Evolutionary conservation across 2,797 vertebrate species (phyloP).

Genomic region (Phrynocephalus guinanensis): DNA sequence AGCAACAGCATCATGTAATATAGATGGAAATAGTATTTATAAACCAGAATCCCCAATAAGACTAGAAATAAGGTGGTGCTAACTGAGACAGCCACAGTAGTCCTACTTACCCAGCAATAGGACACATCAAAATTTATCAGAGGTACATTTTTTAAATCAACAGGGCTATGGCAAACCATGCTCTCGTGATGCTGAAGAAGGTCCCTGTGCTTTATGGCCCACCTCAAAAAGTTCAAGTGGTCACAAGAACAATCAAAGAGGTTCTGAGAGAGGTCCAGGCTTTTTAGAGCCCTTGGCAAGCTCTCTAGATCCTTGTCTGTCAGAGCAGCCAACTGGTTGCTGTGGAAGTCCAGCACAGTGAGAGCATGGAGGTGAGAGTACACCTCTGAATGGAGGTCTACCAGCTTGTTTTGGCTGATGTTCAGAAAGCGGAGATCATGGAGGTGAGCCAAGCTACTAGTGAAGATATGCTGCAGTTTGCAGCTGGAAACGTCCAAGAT

Average conservation of each 20-base stretch:
- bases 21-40: conserved; percentile 80
- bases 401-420: conserved; percentile 77
- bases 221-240: conserved; percentile 74
- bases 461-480: conserved; percentile 64
- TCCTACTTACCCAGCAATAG: conserved; percentile 61
- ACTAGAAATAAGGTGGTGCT: background rate
- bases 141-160: background rate
- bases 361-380: conserved; percentile 64
- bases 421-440: conserved; percentile 70
- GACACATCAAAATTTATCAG: conserved; percentile 62
- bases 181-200: conserved; percentile 62
- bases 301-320: conserved; percentile 47
- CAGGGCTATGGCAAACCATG: conserved; percentile 71
- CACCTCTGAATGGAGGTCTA: conserved; percentile 63
- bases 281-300: conserved; percentile 63
- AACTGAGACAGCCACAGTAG: conserved; percentile 16
- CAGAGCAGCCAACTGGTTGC: conserved; percentile 69
- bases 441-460: conserved; percentile 66
- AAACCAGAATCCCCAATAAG: conserved; percentile 58
- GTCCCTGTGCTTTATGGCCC: conserved; percentile 71
- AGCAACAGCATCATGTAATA: conserved; percentile 75
- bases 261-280: conserved; percentile 77
- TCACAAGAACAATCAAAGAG: conserved; percentile 76
- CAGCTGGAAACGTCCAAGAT: conserved; percentile 78
- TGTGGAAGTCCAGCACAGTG: conserved; percentile 72